Percentiles rank a stretch among this genome's conserved stretches.
Conservation (phyloP, 2,888 invertebrate genomes). For the Megamerina dolium region DNA sequence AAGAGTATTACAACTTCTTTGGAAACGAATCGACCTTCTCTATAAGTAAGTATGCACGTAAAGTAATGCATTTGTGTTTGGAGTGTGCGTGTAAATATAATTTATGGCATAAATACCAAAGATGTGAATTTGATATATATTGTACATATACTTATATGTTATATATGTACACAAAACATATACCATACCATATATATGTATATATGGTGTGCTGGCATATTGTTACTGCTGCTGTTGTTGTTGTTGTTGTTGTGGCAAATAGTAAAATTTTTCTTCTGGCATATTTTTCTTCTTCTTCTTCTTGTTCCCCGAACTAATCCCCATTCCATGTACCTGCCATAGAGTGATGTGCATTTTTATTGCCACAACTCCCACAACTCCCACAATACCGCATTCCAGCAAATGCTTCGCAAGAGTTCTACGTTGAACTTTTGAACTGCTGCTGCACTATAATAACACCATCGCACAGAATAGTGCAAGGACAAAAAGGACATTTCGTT, state of each 20-base stretch:
- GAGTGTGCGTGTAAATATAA: slow-evolving; percentile 26
- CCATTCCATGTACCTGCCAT: slow-evolving; percentile 2
- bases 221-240: slow-evolving; percentile 15
- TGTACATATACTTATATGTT: no score
- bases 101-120: slow-evolving; percentile 27
- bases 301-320: not conserved
- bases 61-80: no score
- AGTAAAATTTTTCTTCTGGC: not conserved
- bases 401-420: slow-evolving; percentile 2
- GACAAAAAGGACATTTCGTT: slow-evolving; percentile 6
- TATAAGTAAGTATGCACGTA: no score
- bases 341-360: slow-evolving; percentile 15
- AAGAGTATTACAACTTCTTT: no score
- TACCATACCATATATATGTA: no score
- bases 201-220: no score
- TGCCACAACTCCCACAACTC: not conserved
- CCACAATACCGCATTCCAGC: not conserved
- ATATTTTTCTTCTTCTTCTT: slow-evolving; percentile 1
- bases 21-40: no score
- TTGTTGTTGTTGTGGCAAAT: slow-evolving; percentile 22
- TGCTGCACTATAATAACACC: no score
- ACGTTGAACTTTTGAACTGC: slow-evolving; percentile 25
- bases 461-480: slow-evolving; percentile 3
- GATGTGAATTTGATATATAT: slow-evolving; percentile 22
- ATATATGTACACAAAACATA: no score